Percentiles rank a stretch among this genome's conserved stretches.
phyloP scores from a whole-genome alignment of 2,113 vertebrate species.

The Periophthalmodon schlosseri region DNA sequence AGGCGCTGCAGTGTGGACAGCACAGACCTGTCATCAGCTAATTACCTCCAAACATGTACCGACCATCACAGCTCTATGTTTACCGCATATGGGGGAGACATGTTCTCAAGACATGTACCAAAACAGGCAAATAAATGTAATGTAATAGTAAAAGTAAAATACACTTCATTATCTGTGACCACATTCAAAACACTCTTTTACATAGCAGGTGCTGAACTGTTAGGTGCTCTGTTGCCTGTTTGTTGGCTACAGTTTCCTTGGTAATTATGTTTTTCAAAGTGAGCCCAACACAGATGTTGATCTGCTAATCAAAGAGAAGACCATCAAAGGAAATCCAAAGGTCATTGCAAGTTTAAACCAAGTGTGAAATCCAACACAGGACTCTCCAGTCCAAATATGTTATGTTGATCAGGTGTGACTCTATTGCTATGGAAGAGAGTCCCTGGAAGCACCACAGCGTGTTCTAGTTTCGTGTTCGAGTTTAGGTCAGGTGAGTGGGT shows the following conservation, averaged over 20 bases:
- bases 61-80: slow-evolving; percentile 21
- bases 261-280: slow-evolving; percentile 15
- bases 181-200: slow-evolving; percentile 9
- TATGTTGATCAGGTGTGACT: background rate
- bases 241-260: background rate
- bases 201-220: background rate
- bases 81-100: background rate
- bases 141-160: background rate
- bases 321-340: slow-evolving; percentile 7
- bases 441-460: background rate
- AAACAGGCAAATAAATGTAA: background rate
- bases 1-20: slow-evolving; percentile 34
- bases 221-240: background rate
- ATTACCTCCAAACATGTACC: slow-evolving; percentile 45
- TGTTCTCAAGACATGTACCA: background rate
- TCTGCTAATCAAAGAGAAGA: background rate
- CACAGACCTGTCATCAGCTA: slow-evolving; percentile 44
- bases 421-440: background rate
- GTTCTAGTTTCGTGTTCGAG: background rate
- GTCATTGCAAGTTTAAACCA: slow-evolving; percentile 1
- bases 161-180: background rate
- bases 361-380: background rate
- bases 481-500: background rate
- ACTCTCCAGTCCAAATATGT: background rate
- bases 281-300: background rate